These are phyloP conservation scores for Cheirogaleus medius DNA, from an alignment of 2,113 vertebrate genomes.

Conservation along the genomic window DNA sequence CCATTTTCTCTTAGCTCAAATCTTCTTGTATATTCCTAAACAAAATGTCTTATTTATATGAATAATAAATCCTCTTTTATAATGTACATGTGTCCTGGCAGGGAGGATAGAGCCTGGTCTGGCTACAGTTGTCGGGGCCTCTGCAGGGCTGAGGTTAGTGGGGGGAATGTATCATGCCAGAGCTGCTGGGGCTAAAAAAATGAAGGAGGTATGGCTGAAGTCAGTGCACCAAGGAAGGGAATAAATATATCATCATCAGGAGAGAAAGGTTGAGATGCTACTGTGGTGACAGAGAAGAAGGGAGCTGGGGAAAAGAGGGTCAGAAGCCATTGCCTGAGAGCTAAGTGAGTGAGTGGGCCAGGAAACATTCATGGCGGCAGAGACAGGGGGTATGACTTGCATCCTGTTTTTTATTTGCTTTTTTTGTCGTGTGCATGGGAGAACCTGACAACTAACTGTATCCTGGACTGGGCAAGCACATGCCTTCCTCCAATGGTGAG, in stretches of 20 bases:
- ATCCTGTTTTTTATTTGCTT: slow-evolving; percentile 45
- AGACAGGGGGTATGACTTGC: not conserved
- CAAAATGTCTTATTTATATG: not conserved
- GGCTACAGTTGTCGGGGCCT: not conserved
- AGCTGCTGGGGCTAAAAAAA: not conserved
- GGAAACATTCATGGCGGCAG: not conserved
- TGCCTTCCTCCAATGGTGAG: not conserved
- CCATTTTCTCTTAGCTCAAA: not conserved
- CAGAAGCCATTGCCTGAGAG: not conserved
- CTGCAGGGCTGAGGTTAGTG: not conserved
- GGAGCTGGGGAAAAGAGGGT: not conserved
- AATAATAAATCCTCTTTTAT: not conserved
- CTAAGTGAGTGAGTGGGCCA: not conserved
- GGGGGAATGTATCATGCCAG: not conserved
- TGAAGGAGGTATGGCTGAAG: not conserved
- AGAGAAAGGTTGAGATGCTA: slow-evolving; percentile 10
- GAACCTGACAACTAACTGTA: slow-evolving; percentile 19
- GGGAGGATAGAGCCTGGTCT: not conserved
- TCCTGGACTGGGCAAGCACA: not conserved
- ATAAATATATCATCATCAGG: not conserved
- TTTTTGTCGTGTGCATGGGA: not conserved
- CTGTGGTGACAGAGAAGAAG: not conserved
- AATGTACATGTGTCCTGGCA: not conserved
- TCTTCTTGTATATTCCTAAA: not conserved
- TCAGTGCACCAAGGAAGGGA: not conserved